A percentile compares a stretch with the other conserved stretches of the same genome.
Evolutionary conservation across 1,140 invertebrate species (phyloP).

Genomic region (Drosophila pectinifera): DNA sequence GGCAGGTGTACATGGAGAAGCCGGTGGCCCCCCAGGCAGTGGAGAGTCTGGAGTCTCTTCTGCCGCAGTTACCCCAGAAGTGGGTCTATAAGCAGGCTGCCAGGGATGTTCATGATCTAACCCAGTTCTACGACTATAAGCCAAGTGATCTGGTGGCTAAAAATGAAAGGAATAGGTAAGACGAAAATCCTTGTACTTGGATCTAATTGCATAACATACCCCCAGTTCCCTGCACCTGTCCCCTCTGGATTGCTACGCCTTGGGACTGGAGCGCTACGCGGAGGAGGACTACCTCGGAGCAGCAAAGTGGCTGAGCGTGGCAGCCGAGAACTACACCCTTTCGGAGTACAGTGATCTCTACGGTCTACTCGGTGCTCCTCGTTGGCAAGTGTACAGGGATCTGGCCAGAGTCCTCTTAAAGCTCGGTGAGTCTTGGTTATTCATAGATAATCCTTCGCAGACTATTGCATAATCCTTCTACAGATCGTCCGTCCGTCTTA

Average conservation of each 20-base stretch:
- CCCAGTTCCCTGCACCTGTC: constrained; percentile 36
- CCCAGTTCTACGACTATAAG: constrained; percentile 39
- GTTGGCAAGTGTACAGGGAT: constrained; percentile 41
- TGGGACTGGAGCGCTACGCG: constrained; percentile 40
- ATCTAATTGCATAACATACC: too few relatives aligned
- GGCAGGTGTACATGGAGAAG: constrained; percentile 54
- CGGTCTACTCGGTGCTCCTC: constrained; percentile 24
- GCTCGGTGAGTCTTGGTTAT: constrained; percentile 24
- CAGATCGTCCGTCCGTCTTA: constrained; percentile 20
- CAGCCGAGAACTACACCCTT: constrained; percentile 29
- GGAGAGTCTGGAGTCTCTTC: constrained; percentile 16
- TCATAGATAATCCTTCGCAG: too few relatives aligned
- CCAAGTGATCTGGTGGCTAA: constrained; percentile 18
- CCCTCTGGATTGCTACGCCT: constrained; percentile 47
- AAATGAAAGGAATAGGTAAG: constrained; percentile 12
- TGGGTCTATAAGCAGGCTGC: constrained; percentile 7
- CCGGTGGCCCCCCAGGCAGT: constrained; percentile 14
- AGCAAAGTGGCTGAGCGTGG: constrained; percentile 37
- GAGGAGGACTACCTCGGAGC: constrained; percentile 38
- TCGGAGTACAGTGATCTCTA: constrained; percentile 19
- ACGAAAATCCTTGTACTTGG: accelerated
- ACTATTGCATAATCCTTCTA: not conserved
- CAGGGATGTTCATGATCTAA: constrained; percentile 12
- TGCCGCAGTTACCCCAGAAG: not conserved
- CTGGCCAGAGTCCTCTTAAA: constrained; percentile 24